Percentiles rank a stretch among this genome's conserved stretches.
Evolutionary conservation across 2,113 vertebrate genomes (phyloP).

Genomic region (Poecile atricapillus): DNA sequence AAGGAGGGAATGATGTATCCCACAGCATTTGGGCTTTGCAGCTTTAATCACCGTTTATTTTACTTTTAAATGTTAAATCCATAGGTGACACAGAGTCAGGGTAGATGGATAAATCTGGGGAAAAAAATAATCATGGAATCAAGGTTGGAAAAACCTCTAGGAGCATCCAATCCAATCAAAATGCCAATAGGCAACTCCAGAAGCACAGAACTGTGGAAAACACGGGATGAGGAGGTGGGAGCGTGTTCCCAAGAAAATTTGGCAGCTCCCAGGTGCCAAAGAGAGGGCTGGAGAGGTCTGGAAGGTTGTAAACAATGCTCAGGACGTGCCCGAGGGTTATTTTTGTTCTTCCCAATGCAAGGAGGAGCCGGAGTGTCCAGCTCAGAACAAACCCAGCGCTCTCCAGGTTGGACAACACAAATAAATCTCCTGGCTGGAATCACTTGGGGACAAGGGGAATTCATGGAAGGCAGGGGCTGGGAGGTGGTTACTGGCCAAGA

Average conservation of each 20-base stretch:
- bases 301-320: not conserved
- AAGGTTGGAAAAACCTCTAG: not conserved
- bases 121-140: accelerated
- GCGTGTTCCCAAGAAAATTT: not conserved
- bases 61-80: not conserved
- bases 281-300: not conserved
- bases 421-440: not conserved
- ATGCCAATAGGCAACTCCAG: not conserved
- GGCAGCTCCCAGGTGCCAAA: not conserved
- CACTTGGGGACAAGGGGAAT: not conserved
- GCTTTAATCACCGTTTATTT: not conserved
- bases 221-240: not conserved
- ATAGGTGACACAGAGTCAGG: not conserved
- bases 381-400: not conserved
- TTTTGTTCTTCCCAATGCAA: not conserved
- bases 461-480: accelerated
- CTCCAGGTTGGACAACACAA: not conserved
- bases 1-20: not conserved
- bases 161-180: not conserved
- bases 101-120: not conserved
- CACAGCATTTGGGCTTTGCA: not conserved
- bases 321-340: not conserved
- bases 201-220: not conserved
- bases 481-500: accelerated
- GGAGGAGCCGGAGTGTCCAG: not conserved